These are phyloP conservation scores for Macropus fuliginosus DNA, from an alignment of 2,797 vertebrate species.

Conservation along the genomic window DNA sequence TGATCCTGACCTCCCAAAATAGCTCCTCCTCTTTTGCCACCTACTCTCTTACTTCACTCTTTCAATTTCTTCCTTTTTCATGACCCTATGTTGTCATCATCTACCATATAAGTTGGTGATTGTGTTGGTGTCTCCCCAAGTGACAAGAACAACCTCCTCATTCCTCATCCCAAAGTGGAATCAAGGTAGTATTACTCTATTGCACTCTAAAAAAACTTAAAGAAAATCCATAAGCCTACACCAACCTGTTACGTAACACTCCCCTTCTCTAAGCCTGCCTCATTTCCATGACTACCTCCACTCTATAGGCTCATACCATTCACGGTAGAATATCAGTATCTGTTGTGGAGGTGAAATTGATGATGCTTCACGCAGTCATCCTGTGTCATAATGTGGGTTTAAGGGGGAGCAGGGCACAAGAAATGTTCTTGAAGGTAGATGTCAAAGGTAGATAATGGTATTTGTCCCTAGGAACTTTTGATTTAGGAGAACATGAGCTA, in stretches of 20 bases:
- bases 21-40: neutral
- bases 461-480: neutral
- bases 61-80: neutral
- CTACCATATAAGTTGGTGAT: conserved; percentile 4
- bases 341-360: neutral
- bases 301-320: neutral
- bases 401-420: neutral
- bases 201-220: conserved; percentile 4
- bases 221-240: neutral
- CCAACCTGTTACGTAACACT: neutral
- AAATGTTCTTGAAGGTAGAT: neutral
- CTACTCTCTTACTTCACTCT: neutral
- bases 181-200: conserved; percentile 15
- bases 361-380: neutral
- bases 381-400: neutral
- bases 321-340: neutral
- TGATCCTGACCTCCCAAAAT: neutral
- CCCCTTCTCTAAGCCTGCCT: neutral
- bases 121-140: conserved; percentile 9
- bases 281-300: conserved; percentile 38
- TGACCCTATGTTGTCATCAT: neutral
- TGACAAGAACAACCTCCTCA: neutral
- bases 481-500: neutral
- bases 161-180: neutral
- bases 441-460: neutral